A percentile compares a stretch with the other conserved stretches of the same genome.
phyloP scores from a whole-genome alignment of 2,888 invertebrate species.

The Lasiommata megera region DNA sequence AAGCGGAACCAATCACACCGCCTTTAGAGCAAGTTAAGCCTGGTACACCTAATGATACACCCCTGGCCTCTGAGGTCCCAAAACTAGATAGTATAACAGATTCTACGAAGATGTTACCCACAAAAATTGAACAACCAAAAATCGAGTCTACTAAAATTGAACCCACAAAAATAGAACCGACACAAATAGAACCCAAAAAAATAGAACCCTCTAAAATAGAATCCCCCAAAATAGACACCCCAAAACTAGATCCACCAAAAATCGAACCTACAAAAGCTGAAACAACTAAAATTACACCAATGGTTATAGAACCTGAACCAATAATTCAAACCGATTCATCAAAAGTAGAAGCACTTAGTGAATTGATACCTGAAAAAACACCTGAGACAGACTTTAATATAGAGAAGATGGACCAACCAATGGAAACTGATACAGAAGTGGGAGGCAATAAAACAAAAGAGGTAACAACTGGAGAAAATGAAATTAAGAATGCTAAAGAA shows the following conservation, averaged over 20 bases:
- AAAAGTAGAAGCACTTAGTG: background rate
- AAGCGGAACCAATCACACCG: constrained; percentile 59
- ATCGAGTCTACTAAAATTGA: background rate
- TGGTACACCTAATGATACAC: constrained; percentile 50
- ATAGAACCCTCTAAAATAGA: constrained; percentile 1
- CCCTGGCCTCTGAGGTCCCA: constrained; percentile 48
- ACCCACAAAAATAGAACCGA: constrained; percentile 28
- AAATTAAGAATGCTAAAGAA: background rate
- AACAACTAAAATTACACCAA: constrained; percentile 29
- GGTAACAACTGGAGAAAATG: no score
- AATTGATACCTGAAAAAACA: constrained; percentile 4
- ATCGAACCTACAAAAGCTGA: constrained; percentile 29
- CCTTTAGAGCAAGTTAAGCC: constrained; percentile 55
- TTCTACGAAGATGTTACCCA: constrained; percentile 32
- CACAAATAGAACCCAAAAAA: constrained; percentile 12
- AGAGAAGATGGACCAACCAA: constrained; percentile 10
- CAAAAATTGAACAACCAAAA: constrained; percentile 13
- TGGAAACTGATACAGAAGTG: constrained; percentile 14
- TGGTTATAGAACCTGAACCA: constrained; percentile 22
- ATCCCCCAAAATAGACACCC: constrained; percentile 31
- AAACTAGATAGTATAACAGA: constrained; percentile 34
- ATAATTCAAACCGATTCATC: constrained; percentile 4
- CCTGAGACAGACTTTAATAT: constrained; percentile 9
- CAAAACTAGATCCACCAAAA: constrained; percentile 18
- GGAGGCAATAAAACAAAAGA: constrained; percentile 26